Evolutionary conservation across 2,888 invertebrate genomes (phyloP), one percentile per base, ranked within the genome.

Genomic region (Bombylius discolor): DNA sequence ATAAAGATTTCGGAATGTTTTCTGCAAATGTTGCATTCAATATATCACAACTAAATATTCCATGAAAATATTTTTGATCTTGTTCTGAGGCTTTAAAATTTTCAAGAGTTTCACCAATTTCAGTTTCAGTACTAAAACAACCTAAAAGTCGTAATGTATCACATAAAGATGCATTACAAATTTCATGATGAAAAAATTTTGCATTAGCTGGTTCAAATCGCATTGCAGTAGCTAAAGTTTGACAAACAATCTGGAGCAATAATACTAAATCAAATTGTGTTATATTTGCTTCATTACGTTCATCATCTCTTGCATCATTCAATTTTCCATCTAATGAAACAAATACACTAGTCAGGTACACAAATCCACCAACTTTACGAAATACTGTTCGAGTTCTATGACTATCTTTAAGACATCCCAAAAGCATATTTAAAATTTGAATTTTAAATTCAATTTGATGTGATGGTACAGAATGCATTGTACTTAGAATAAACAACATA

Each of bases 131-230:
- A 1, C 77, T 76, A 65, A 99, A 99, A 74, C 97, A 97, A 5
- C 98, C 98, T 51, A 98, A 77, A 47, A 94, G 77, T 23, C 95
- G 81, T 51, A 99, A 78, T 0, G 97, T 94, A 68, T 97, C 94
- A 67, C 94, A 93, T 32, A 99, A 77, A 63, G 92, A 95, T 47
- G 93, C 90, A 74, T 89, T 88, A 66, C 96, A 94, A 61, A 98
- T 91, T 81, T 99, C 98, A 62, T 92, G 88, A 68, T 94, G 87
- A 77, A 99, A 99, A 77, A 95, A 94, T 72, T 95, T 95, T 0
- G 98, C 98, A 73, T 99, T 99, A 0, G 97, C 97, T 3, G 99
- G 99, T 73, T 99, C 99, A 70, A 96, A 99, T 64, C 99, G 80
- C 98, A 99, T 98, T 4, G 97, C 96, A 0, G 96, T 92, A 59